Conservation (phyloP, 2,113 vertebrate genomes). For the Menidia beryllina region DNA sequence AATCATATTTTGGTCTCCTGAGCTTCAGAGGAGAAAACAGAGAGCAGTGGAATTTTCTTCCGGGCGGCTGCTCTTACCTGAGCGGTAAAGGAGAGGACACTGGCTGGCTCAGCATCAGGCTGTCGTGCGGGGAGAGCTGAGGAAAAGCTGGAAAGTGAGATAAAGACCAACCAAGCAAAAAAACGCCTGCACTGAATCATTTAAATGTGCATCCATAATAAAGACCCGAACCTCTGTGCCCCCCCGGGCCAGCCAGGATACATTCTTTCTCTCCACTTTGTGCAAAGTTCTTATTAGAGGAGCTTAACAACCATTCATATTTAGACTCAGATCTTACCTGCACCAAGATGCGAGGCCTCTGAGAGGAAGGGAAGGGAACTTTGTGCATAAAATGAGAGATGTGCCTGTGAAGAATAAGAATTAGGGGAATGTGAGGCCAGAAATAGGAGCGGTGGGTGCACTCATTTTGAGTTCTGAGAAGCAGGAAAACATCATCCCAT, state of each 20-base stretch:
- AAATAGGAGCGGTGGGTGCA: slow-evolving; percentile 41
- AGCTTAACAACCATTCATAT: neutral
- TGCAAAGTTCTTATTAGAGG: neutral
- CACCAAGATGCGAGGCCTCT: slow-evolving; percentile 96
- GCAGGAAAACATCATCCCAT: slow-evolving; percentile 24
- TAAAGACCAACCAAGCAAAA: slow-evolving; percentile 22
- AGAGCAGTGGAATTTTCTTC: no score
- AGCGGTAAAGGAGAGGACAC: slow-evolving; percentile 95
- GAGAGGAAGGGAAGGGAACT: slow-evolving; percentile 96
- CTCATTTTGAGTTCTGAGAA: slow-evolving; percentile 18
- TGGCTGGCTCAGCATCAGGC: slow-evolving; percentile 96
- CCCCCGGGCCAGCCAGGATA: neutral
- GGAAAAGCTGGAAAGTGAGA: slow-evolving; percentile 53
- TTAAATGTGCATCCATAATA: slow-evolving; percentile 32
- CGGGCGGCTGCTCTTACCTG: slow-evolving; percentile 86
- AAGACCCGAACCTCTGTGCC: slow-evolving; percentile 1
- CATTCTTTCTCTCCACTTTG: neutral
- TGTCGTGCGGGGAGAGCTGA: slow-evolving; percentile 97
- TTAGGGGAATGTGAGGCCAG: slow-evolving; percentile 30
- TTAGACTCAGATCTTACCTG: slow-evolving; percentile 83
- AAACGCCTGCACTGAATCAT: slow-evolving; percentile 19
- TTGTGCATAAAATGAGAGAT: slow-evolving; percentile 99
- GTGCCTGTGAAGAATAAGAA: slow-evolving; percentile 84
- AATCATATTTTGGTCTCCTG: no score
- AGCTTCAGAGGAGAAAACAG: no score